Evolutionary conservation across 2,888 invertebrate species (phyloP), one percentile per base, ranked within the genome.

Genomic region (Zaprionus obscuricornis): DNA sequence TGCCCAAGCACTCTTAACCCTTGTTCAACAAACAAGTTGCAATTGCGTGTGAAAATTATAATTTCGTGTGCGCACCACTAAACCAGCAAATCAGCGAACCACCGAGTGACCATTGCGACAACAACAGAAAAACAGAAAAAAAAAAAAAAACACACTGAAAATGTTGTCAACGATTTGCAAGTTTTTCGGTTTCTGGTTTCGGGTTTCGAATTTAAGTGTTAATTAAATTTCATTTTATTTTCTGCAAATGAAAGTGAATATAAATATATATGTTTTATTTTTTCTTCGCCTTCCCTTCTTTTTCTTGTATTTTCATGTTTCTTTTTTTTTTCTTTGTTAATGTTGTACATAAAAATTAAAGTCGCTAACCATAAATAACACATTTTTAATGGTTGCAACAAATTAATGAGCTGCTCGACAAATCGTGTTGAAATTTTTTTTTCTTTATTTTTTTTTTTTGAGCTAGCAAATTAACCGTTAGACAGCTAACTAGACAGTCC

Each of bases 41-140:
- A 74, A 66, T 87, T 87, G 86, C 86, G 87, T 87, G 86, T 87
- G 86, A 87, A 87, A 87, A 87, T 87, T 79, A 83, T 79, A 82
- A 83, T 85, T 82, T 79, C 72, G 69, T 85, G 79, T 74, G 79
- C 76, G 77, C 69, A 73, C 69, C 68, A 49, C 42, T 14, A 20
- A 45, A 14, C 57, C 55, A 55, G 8, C 11, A 22, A 34, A 22
- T 27, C 50, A 57, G 42, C 29, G 43, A 16, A 27, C 40, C 42
- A 58, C 50, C 29, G 27, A 40, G 1, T 45, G 54, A 52, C 54
- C 71, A 36, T 42, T 56, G 68, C 39, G 22, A 4, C 4, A 54
- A 34, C 34, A 58, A 49, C 18, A 40, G 39, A n/a, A 13, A 51
- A 56, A 33, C 42, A 29, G 42, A 43, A 69, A 58, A 60, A 59